phyloP scores from a whole-genome alignment of 2,113 vertebrate genomes.

The Fregata magnificens region DNA sequence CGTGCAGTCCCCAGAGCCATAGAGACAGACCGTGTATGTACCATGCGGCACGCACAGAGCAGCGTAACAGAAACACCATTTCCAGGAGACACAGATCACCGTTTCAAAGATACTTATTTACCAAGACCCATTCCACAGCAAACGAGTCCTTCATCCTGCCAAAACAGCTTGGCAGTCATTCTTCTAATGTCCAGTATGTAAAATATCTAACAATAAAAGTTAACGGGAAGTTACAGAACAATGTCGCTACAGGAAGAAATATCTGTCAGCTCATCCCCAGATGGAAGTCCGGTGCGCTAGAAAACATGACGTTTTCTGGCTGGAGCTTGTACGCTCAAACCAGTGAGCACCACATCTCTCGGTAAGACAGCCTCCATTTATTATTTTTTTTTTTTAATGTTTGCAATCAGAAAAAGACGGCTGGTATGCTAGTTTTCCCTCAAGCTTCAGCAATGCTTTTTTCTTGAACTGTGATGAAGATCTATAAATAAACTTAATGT shows the following conservation, averaged over 20 bases:
- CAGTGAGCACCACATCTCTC: not conserved
- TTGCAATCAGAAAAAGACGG: not conserved
- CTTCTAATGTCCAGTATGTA: not conserved
- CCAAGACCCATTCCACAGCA: not conserved
- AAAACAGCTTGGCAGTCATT: not conserved
- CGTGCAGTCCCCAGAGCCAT: not conserved
- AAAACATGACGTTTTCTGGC: not conserved
- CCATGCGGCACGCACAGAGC: not conserved
- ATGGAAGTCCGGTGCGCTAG: not conserved
- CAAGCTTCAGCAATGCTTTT: not conserved
- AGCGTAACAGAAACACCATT: not conserved
- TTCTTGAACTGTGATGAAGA: not conserved
- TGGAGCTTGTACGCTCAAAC: not conserved
- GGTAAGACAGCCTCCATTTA: not conserved
- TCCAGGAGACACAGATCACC: not conserved
- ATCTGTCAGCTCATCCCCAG: rapidly evolving
- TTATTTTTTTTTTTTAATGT: not conserved
- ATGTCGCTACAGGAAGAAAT: not conserved
- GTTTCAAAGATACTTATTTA: not conserved
- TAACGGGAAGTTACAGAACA: not conserved
- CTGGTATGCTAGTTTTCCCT: not conserved
- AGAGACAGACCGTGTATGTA: rapidly evolving
- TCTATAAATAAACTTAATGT: not conserved
- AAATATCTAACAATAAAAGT: not conserved
- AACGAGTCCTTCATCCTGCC: not conserved